Evolutionary conservation across 2,888 invertebrate genomes (phyloP).

Genomic region (Acanthococcus lagerstroemiae): DNA sequence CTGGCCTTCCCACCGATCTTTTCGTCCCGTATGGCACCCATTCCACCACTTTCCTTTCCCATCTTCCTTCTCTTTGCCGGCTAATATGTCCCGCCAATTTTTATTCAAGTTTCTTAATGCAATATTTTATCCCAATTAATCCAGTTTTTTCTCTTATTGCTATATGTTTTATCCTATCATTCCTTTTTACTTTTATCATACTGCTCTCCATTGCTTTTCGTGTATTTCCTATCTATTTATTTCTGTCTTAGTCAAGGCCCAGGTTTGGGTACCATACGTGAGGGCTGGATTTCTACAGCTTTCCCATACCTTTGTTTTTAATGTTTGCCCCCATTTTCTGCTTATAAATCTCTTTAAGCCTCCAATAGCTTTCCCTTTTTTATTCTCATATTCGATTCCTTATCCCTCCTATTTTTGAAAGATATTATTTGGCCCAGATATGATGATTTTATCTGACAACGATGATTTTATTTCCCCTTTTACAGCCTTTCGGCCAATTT

Average conservation of each 20-base stretch:
- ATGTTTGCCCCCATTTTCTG: neutral
- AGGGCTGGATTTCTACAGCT: neutral
- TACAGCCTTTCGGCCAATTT: too few relatives aligned
- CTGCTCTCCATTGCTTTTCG: neutral
- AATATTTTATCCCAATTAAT: neutral
- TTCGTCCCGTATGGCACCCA: neutral
- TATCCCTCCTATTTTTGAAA: too few relatives aligned
- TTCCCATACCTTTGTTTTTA: neutral
- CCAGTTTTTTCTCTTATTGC: neutral
- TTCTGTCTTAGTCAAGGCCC: neutral
- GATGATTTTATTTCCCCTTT: too few relatives aligned
- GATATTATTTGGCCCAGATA: too few relatives aligned
- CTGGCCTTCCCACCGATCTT: too few relatives aligned
- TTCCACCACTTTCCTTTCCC: neutral
- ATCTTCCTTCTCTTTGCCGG: neutral
- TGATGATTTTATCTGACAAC: too few relatives aligned
- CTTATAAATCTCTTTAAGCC: neutral
- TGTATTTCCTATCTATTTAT: neutral
- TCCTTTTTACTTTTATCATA: neutral
- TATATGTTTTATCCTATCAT: neutral
- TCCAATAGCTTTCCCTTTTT: neutral
- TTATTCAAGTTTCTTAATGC: neutral
- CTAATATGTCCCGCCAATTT: neutral
- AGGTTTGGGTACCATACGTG: neutral
- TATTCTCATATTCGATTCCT: too few relatives aligned